Percentiles rank a stretch among this genome's conserved stretches.
These are phyloP conservation scores for Drosophila sordidapex DNA, from an alignment of 2,888 invertebrate genomes.

Conservation along the genomic window DNA sequence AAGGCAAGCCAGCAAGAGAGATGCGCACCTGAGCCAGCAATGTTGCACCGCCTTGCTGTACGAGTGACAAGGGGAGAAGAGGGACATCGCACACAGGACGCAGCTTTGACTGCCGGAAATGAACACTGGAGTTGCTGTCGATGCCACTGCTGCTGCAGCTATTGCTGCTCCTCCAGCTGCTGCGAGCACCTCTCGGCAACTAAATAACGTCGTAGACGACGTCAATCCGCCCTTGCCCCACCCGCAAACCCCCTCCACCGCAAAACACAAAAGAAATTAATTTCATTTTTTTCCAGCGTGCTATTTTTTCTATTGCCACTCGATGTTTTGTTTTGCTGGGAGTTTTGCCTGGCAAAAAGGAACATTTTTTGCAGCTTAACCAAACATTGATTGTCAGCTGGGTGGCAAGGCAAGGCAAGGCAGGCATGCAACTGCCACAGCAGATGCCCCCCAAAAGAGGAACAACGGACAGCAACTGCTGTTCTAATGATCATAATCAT, in stretches of 20 bases:
- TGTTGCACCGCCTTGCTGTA: constrained; percentile 8
- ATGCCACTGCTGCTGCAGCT: constrained; percentile 19
- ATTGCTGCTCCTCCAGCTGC: constrained; percentile 20
- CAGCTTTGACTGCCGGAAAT: constrained; percentile 80
- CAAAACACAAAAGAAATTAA: constrained; percentile 84
- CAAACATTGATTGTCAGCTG: constrained; percentile 81
- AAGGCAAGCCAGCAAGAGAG: constrained; percentile 29
- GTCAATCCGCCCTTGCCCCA: background rate
- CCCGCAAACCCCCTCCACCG: constrained; percentile 8
- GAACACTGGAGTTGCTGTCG: constrained; percentile 70
- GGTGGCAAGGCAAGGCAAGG: constrained; percentile 18
- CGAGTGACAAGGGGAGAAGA: constrained; percentile 3
- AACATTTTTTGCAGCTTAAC: constrained; percentile 73
- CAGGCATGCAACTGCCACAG: constrained; percentile 11
- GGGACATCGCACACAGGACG: constrained; percentile 53
- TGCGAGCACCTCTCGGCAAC: constrained; percentile 33
- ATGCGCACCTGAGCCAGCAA: constrained; percentile 59
- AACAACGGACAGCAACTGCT: constrained; percentile 26
- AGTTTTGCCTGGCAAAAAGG: constrained; percentile 47
- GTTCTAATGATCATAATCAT: constrained; percentile 19
- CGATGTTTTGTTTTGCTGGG: constrained; percentile 71
- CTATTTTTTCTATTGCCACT: constrained; percentile 55
- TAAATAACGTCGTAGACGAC: constrained; percentile 52
- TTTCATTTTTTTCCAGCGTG: constrained; percentile 78
- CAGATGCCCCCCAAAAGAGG: constrained; percentile 14